phyloP scores from a whole-genome alignment of 2,888 invertebrate genomes.

The Creontiades dilutus region DNA sequence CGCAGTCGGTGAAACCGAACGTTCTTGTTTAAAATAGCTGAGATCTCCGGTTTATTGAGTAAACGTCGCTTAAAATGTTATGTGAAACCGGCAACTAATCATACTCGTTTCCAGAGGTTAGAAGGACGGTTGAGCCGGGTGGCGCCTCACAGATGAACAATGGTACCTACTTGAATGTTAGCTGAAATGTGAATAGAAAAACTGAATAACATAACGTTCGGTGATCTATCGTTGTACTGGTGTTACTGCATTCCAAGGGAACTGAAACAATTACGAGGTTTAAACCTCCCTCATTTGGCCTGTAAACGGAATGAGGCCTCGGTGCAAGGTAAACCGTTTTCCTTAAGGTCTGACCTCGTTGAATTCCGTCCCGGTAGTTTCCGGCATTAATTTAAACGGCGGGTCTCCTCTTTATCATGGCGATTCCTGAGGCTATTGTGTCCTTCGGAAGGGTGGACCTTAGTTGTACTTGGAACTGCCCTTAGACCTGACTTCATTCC shows the following conservation, averaged over 20 bases:
- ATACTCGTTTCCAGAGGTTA: too few species aligned
- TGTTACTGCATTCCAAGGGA: background rate
- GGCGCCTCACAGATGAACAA: too few species aligned
- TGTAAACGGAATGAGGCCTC: conserved; percentile 1
- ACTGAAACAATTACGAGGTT: conserved; percentile 4
- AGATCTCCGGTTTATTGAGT: too few species aligned
- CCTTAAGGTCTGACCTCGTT: background rate
- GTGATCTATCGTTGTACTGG: background rate
- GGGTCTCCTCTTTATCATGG: background rate
- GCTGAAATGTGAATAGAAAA: too few species aligned
- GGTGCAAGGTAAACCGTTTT: conserved; percentile 20
- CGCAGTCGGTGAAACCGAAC: too few species aligned
- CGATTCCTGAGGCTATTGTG: conserved; percentile 8
- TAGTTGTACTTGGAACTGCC: background rate
- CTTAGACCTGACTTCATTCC: background rate
- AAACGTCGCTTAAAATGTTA: too few species aligned
- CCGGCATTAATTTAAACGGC: conserved; percentile 28
- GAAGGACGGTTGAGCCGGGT: too few species aligned
- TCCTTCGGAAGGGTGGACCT: conserved; percentile 27
- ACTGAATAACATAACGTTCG: too few species aligned
- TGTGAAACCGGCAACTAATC: too few species aligned
- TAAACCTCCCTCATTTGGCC: background rate
- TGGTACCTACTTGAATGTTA: too few species aligned
- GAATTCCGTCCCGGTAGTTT: conserved; percentile 3
- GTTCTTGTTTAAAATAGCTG: too few species aligned